Conservation (phyloP, 1,140 invertebrate species). For the Potamilus streckersoni region DNA sequence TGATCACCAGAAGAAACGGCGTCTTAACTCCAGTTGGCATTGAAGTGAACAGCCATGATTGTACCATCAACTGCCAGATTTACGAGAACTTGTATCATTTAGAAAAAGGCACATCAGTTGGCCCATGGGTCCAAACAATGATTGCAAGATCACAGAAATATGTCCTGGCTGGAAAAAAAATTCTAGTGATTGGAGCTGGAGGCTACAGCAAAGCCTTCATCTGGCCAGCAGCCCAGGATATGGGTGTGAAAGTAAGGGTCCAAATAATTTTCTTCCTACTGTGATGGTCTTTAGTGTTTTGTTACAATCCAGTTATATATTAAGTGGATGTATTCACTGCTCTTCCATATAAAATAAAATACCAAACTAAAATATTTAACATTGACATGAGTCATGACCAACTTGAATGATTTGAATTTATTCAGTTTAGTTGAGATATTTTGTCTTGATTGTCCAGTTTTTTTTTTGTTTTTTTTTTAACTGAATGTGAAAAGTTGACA, state of each 20-base stretch:
- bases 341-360: no score
- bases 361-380: no score
- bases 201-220: constrained; percentile 33
- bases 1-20: constrained; percentile 24
- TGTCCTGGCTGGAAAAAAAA: constrained; percentile 26
- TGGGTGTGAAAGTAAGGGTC: constrained; percentile 42
- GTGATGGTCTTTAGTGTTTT: no score
- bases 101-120: background rate
- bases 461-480: no score
- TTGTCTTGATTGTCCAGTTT: no score
- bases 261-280: no score
- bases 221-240: constrained; percentile 29
- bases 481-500: no score
- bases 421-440: no score
- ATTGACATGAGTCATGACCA: no score
- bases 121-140: constrained; percentile 34
- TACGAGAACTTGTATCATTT: constrained; percentile 28
- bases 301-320: no score
- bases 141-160: constrained; percentile 28
- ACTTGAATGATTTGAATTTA: no score
- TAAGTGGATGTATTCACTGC: no score
- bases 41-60: constrained; percentile 47
- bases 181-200: constrained; percentile 41
- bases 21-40: constrained; percentile 26
- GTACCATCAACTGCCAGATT: constrained; percentile 46